These are phyloP conservation scores for Ephydatia muelleri DNA, from an alignment of 37 sponge, comb jelly and placozoan species.

Conservation along the genomic window DNA sequence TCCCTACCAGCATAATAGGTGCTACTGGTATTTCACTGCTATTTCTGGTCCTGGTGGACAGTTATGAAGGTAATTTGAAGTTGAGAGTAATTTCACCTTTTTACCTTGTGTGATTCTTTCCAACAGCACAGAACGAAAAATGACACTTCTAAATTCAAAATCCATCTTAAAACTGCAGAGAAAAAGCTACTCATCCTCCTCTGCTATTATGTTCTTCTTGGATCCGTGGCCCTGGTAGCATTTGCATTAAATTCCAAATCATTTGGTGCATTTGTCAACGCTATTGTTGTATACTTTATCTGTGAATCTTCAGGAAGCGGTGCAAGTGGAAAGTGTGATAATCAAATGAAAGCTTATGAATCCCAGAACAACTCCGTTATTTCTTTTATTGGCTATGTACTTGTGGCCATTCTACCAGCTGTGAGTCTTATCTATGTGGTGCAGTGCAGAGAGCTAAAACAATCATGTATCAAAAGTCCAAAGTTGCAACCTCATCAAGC, in stretches of 20 bases:
- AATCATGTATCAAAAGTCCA: neutral
- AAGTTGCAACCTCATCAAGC: no score
- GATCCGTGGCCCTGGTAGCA: neutral
- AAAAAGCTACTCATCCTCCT: slow-evolving; percentile 8
- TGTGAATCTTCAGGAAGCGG: neutral
- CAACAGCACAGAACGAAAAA: neutral
- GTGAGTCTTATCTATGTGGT: neutral
- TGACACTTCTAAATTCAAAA: neutral
- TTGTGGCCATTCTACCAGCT: slow-evolving; percentile 13
- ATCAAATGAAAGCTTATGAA: neutral
- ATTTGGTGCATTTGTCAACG: neutral
- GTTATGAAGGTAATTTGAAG: slow-evolving; percentile 4
- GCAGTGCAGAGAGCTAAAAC: neutral
- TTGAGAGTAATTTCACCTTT: neutral
- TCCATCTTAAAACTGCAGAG: slow-evolving; percentile 12
- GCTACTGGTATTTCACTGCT: slow-evolving; percentile 3
- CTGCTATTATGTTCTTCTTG: slow-evolving; percentile 5
- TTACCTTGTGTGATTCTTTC: neutral
- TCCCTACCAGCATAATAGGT: neutral
- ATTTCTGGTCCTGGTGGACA: neutral
- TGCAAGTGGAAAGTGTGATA: neutral
- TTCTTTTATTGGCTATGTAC: slow-evolving; percentile 9
- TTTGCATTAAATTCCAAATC: neutral
- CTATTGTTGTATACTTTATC: neutral
- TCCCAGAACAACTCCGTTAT: neutral